Evolutionary conservation across 2,888 invertebrate genomes (phyloP), one percentile per base, ranked within the genome.

Genomic region (Chloroclystis v-ata): DNA sequence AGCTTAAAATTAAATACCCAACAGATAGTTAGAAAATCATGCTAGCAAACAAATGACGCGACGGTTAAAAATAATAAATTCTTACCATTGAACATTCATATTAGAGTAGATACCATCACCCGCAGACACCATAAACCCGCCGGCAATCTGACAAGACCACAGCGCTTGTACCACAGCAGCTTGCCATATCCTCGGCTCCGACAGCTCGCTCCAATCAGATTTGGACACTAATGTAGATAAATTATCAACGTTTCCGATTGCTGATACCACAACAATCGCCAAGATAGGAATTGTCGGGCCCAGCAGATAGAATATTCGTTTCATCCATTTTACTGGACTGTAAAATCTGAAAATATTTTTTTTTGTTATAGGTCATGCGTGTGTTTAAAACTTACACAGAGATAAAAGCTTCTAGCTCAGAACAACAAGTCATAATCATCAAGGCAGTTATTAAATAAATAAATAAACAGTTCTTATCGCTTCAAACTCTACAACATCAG

Each of bases 71-170:
- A n/a, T 11, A 10, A n/a, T 43, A 8, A 24, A 9, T 52, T 7
- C 70, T 69, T 66, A 84, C 86, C 83, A 80, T 50, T 78, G 71
- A 6, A 82, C 75, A 54, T 82, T 75, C 0, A 72, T 75, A 46
- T 53, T 69, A 0, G 72, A 62, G 56, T 84, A 86, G 3, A 85
- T 48, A 1, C 76, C 63, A 45, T 81, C 82, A 0, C 81, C 82
- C 1, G 78, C 67, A 1, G 76, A 69, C 47, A 81, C 69, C 0
- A 86, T 61, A 53, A 65, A 86, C 0, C 86, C 86, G 0, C 82
- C 80, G 38, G 82, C 76, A 1, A 79, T 56, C 43, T 86, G 84
- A 0, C 75, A 60, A 0, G 83, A 69, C 50, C 82, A 49, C 8
- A 86, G 56, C 0, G 82, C 76, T 50, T 85, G 85, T 1, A 66